A percentile compares a stretch with the other conserved stretches of the same genome.
Conservation (phyloP, 2,113 vertebrate genomes). For the Steatornis caripensis region DNA sequence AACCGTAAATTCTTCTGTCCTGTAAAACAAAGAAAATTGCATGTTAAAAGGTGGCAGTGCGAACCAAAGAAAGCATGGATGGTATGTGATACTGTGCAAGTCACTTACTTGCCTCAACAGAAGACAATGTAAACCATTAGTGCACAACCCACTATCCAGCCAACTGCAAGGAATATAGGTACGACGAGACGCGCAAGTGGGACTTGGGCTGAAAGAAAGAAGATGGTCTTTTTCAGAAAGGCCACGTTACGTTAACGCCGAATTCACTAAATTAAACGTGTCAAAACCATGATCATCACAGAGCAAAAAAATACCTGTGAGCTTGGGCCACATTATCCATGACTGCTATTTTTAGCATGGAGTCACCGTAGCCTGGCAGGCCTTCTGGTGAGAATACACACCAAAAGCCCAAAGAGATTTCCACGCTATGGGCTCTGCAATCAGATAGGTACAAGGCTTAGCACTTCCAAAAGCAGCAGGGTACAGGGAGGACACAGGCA, state of each 20-base stretch:
- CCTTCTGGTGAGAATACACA: background rate
- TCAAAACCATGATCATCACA: accelerated
- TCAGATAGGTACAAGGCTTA: background rate
- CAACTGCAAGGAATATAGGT: constrained; percentile 72
- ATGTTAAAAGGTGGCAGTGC: background rate
- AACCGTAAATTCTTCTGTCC: constrained; percentile 48
- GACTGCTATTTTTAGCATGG: background rate
- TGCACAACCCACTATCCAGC: constrained; percentile 78
- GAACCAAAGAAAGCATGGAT: background rate
- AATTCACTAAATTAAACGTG: background rate
- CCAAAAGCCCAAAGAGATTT: background rate
- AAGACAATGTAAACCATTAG: constrained; percentile 79
- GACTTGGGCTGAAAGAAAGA: constrained; percentile 13
- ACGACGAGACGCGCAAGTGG: constrained; percentile 54
- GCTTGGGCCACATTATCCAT: background rate
- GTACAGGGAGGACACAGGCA: background rate
- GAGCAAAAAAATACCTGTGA: background rate
- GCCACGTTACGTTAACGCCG: accelerated
- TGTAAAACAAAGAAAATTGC: constrained; percentile 27
- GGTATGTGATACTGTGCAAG: background rate
- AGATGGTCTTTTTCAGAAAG: background rate
- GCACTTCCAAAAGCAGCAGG: background rate
- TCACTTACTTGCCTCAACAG: constrained; percentile 63
- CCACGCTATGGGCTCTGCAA: background rate
- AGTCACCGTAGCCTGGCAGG: background rate